Base-by-base conservation (phyloP, 2,888 invertebrate genomes). In the Drosophila nr. fundita region DNA sequence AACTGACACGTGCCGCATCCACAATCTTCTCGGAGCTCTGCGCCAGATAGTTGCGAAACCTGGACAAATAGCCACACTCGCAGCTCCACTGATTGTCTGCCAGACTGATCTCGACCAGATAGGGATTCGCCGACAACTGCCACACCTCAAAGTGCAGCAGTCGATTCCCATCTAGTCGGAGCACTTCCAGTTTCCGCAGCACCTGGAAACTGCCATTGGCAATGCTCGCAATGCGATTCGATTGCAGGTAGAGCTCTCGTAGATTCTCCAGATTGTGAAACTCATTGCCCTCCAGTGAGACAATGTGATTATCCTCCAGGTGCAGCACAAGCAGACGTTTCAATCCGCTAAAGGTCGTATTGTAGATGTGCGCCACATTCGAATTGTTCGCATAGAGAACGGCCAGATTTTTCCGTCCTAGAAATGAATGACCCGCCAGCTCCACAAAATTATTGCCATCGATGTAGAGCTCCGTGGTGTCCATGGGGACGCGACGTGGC, bases 391-490 rank as follows among this genome's bases (percentile, higher is more conserved):
- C 96, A 92, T 96, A 98, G 73, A 98, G 94, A 80, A 97, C 96
- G 92, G 96, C 96, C 89, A 98, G 94, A 92, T 98, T 98, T 93
- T 98, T 98, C 78, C 98, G 95, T 4, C 98, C 98, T 86, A 98
- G 96, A 93, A 99, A 98, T 49, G 97, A 96, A 91, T 98, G 98
- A 84, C 97, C 96, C 60, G 96, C 96, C 87, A 99, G 94, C 92
- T 97, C 96, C 75, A 96, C 96, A 92, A 99, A 96, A 91, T 97
- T 95, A 92, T 98, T 98, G 73, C 98, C 98, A 93, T 98, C 98
- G 87, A 99, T 95, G 93, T 98, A 98, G 69, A 99, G 96, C 94
- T 98, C 97, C 34, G 98, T 98, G 82, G 98, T 98, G 93, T 98
- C 98, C 98, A 98, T 98, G 72, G 98, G 98, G 86, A 98, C 96